These are phyloP conservation scores for Sebastes umbrosus DNA, from an alignment of 2,797 vertebrate species.

Conservation along the genomic window DNA sequence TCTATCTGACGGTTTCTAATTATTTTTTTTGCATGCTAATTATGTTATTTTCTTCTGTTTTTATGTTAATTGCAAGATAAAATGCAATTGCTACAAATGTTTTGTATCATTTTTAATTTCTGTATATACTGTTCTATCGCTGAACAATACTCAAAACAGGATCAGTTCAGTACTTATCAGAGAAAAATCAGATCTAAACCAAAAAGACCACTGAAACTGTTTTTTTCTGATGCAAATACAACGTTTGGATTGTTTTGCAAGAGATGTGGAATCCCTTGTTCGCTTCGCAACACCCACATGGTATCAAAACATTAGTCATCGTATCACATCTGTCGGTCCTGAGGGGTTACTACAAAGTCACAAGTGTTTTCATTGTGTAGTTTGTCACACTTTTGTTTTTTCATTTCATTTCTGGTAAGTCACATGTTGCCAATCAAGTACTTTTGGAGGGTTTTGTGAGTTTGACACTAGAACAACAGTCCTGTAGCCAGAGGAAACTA, in stretches of 20 bases:
- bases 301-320: slow-evolving; percentile 62
- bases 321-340: slow-evolving; percentile 29
- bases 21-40: background rate
- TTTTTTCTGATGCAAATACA: background rate
- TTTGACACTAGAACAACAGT: background rate
- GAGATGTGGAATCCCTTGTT: slow-evolving; percentile 45
- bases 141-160: background rate
- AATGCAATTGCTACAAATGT: background rate
- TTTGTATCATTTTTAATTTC: background rate
- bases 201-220: slow-evolving; percentile 20
- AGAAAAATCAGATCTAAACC: background rate
- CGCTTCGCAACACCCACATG: slow-evolving; percentile 39
- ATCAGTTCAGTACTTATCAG: background rate
- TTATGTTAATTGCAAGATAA: background rate
- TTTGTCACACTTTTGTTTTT: background rate
- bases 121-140: background rate
- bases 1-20: background rate
- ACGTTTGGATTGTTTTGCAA: slow-evolving; percentile 2
- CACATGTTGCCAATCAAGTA: background rate
- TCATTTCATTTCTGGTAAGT: slow-evolving; percentile 47
- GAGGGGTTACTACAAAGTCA: slow-evolving; percentile 35
- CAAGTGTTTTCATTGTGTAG: slow-evolving; percentile 5
- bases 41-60: background rate
- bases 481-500: background rate
- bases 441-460: background rate